Evolutionary conservation across 2,797 vertebrate species (phyloP).

Genomic region (Melanotaenia maccullochi): DNA sequence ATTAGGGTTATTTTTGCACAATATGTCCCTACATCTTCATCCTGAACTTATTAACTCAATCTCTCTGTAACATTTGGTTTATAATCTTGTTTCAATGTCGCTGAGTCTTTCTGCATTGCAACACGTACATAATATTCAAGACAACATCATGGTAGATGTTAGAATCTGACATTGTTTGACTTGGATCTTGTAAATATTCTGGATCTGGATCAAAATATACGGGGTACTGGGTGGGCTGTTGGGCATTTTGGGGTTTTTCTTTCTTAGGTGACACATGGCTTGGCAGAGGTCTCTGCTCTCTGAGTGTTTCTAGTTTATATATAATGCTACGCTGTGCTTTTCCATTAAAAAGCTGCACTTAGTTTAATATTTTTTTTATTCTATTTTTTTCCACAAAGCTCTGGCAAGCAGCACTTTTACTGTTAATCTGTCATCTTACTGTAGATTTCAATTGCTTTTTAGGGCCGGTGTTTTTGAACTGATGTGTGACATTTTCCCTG

Average conservation of each 20-base stretch:
- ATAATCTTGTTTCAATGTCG: too few species aligned
- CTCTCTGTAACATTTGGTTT: too few species aligned
- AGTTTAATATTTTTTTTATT: not conserved
- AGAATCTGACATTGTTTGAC: too few species aligned
- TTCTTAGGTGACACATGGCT: too few species aligned
- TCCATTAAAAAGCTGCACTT: not conserved
- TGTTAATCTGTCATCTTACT: constrained; percentile 18
- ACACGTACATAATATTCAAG: too few species aligned
- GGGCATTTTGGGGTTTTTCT: too few species aligned
- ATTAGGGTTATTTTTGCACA: not conserved
- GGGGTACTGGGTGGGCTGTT: too few species aligned
- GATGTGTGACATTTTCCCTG: constrained; percentile 44
- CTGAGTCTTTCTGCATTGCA: not conserved
- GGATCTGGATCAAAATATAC: too few species aligned
- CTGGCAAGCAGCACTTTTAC: not conserved
- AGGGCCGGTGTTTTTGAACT: constrained; percentile 25
- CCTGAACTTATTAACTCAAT: not conserved
- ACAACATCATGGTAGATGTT: too few species aligned
- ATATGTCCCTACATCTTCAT: not conserved
- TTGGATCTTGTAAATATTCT: too few species aligned
- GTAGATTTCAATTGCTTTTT: constrained; percentile 14
- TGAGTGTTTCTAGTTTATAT: too few species aligned
- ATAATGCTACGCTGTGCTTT: not conserved
- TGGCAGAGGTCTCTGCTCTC: too few species aligned
- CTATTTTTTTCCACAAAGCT: not conserved